Evolutionary conservation across 2,113 vertebrate genomes (phyloP), one percentile per base, ranked within the genome.

Genomic region (Nothocercus julius): DNA sequence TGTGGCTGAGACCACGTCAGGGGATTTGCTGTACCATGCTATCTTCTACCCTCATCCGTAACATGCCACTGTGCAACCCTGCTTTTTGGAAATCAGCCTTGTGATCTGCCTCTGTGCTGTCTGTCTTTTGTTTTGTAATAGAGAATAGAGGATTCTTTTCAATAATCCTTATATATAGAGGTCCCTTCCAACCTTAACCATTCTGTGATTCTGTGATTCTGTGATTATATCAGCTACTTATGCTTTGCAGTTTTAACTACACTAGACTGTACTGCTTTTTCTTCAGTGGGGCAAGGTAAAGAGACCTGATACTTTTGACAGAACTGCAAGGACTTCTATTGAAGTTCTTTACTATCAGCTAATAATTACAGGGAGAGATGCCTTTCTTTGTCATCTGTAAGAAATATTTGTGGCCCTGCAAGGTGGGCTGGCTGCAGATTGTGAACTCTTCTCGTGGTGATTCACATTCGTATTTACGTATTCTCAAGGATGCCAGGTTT

Each of bases 1-100:
- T 91, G 74, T 82, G 70, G 32, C 90, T 32, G 5, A 13, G 51
- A 64, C n/a, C 0, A 2, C 24, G 72, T 49, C 5, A 12, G 11
- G 34, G 42, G 51, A 87, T 21, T 11, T 59, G n/a, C 18, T 42
- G 13, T 13, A 45, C 21, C 11, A 9, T 21, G 19, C 0, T 0
- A 17, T 69, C 19, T 49, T 76, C 32, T 69, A 18, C 9, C 51
- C 22, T 25, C 44, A 10, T 79, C 42, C 85, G 36, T 16, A 58
- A 30, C 34, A 27, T 1, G 2, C 13, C 44, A 69, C 79, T 36
- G 36, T 38, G 36, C 13, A 91, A 45, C 9, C 6, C 27, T 14
- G 9, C 7, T 82, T 69, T 54, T 82, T 42, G 77, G 5, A 83
- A 85, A 70, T 77, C 24, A 53, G 22, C 20, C 12, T 7, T 45